Conservation (phyloP, 2,888 invertebrate genomes). For the Tyria jacobaeae region DNA sequence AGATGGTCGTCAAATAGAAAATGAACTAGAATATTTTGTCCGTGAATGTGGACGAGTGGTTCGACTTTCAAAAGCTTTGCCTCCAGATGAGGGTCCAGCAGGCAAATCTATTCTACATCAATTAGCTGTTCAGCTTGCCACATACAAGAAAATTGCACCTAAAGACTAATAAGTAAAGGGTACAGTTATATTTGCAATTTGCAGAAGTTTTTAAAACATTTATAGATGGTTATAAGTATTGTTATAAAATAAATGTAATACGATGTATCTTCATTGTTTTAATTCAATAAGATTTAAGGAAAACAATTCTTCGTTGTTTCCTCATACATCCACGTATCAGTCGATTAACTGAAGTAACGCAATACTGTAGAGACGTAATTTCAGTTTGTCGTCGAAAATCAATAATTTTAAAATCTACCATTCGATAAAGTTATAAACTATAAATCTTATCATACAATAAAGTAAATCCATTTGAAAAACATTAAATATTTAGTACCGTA, state of each 20-base stretch:
- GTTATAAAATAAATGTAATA: conserved; percentile 47
- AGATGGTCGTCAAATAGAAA: conserved; percentile 84
- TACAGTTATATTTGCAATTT: neutral
- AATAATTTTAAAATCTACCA: conserved; percentile 10
- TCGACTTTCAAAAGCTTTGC: conserved; percentile 92
- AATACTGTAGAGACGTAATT: neutral
- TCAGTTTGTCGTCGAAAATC: conserved; percentile 4
- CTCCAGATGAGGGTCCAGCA: conserved; percentile 86
- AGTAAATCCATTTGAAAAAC: conserved; percentile 40
- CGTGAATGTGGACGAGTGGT: conserved; percentile 94
- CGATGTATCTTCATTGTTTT: conserved; percentile 27
- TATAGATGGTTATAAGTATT: neutral
- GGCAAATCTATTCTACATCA: conserved; percentile 92
- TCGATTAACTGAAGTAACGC: neutral
- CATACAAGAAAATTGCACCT: conserved; percentile 91
- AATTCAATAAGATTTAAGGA: conserved; percentile 14
- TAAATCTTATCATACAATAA: conserved; percentile 56
- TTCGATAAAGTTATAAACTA: conserved; percentile 45
- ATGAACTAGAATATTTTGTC: conserved; percentile 96
- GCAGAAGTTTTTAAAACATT: neutral
- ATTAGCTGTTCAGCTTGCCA: conserved; percentile 92
- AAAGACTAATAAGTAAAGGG: conserved; percentile 60
- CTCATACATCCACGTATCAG: neutral
- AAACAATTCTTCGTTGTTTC: conserved; percentile 7
- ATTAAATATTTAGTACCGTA: conserved; percentile 52